Percentiles rank a stretch among this genome's conserved stretches.
These are phyloP conservation scores for Argya squamiceps DNA, from an alignment of 2,797 vertebrate genomes.

Conservation along the genomic window DNA sequence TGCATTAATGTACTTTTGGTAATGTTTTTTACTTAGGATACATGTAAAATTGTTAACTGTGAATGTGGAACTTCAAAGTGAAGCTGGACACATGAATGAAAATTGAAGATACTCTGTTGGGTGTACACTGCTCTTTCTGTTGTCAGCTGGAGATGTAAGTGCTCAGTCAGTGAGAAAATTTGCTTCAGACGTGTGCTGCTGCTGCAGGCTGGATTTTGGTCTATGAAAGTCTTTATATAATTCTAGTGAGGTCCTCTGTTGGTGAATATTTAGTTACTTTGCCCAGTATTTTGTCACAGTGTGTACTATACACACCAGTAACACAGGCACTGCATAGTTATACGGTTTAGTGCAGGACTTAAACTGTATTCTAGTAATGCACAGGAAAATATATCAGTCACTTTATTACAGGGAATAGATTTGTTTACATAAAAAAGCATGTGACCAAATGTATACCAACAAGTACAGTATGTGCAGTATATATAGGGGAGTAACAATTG, in stretches of 20 bases:
- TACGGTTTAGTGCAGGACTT: not conserved
- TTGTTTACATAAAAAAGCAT: not conserved
- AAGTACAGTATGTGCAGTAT: not conserved
- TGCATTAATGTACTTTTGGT: not conserved
- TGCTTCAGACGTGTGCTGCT: not conserved
- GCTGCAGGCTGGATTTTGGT: not conserved
- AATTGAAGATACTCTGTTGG: not conserved
- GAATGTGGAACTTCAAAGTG: not conserved
- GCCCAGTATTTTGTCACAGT: not conserved
- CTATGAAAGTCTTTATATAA: not conserved
- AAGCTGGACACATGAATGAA: not conserved
- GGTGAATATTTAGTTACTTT: not conserved
- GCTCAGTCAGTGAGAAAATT: not conserved
- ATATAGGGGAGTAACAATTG: fast-evolving
- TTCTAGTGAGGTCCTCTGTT: not conserved
- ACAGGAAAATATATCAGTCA: not conserved
- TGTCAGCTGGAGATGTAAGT: not conserved
- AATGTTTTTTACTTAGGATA: not conserved
- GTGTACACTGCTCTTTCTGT: fast-evolving
- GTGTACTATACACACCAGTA: not conserved
- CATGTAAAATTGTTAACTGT: not conserved
- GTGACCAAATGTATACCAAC: not conserved
- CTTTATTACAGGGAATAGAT: not conserved
- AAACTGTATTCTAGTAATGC: not conserved
- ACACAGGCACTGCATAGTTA: not conserved